Base-by-base conservation (phyloP, 2,888 invertebrate species). In the Hydropsyche betteni region DNA sequence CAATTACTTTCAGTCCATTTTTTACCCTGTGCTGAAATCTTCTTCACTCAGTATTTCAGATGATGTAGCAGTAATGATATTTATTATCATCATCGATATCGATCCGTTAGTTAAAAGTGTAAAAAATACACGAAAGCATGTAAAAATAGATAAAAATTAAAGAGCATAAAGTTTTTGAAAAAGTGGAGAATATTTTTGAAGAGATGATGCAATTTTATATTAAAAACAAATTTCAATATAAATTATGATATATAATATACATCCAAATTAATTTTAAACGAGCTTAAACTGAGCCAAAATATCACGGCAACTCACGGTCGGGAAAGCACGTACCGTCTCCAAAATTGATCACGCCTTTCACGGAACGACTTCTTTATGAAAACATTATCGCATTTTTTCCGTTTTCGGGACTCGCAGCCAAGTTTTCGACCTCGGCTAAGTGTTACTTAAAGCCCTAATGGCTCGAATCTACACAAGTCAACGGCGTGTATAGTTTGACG, bases 361-460 rank as follows among this genome's bases (percentile, higher is more conserved):
- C 33, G 33, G 24, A 69, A 50, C 50, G 38, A 12, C 50, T 69
- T 44, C 64, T 64, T 69, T 69, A 69, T 69, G 51, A 69, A 69
- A 69, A 69, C 69, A 69, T 69, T 69, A 69, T 69, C 69, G 38
- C 69, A 50, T 50, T 69, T 50, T 55, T 55, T n/a, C 44, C 44
- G 6, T 55, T 64, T 64, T 36, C 34, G 64, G 12, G 36, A 33
- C 34, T 64, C 34, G 3, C 36, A 34, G 12, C 10, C 34, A 36
- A 55, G 64, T 64, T 64, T 64, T 34, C 34, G 64, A 36, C 64
- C 36, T 64, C 34, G n/a, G 36, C 4, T 64, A 64, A 64, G 64
- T 64, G 64, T 64, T 64, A 64, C 64, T 64, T 64, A 64, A 55
- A 64, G 8, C 64, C 64, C 34, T 64, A 64, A 64, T 64, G 34